Conservation (phyloP, 2,888 invertebrate genomes). For the Nebria brevicollis region DNA sequence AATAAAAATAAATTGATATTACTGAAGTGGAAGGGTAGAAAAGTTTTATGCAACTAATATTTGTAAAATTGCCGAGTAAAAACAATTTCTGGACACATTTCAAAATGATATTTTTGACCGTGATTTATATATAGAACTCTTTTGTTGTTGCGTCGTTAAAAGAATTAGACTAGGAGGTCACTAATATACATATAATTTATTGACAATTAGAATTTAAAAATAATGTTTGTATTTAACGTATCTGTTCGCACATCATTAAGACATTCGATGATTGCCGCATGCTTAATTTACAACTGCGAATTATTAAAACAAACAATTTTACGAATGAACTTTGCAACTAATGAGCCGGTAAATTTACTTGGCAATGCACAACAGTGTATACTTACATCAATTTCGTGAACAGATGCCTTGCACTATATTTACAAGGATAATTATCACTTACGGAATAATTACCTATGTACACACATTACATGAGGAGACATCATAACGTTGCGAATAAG, state of each 20-base stretch:
- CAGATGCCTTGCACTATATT: not conserved
- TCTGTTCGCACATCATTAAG: not conserved
- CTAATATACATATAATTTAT: too few relatives aligned
- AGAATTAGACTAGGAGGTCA: too few relatives aligned
- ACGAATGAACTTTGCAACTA: constrained; percentile 32
- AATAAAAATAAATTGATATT: too few relatives aligned
- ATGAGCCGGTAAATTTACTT: constrained; percentile 38
- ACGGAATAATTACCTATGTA: not conserved
- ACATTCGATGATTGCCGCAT: not conserved
- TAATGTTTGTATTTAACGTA: not conserved
- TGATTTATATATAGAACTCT: too few relatives aligned
- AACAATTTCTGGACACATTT: too few relatives aligned
- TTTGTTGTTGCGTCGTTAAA: too few relatives aligned
- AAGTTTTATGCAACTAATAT: too few relatives aligned
- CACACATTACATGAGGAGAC: not conserved
- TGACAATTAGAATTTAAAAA: not conserved
- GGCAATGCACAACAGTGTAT: constrained; percentile 13
- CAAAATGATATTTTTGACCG: too few relatives aligned
- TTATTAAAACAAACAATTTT: constrained; percentile 39
- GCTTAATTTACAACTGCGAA: constrained; percentile 21
- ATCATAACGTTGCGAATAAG: not conserved
- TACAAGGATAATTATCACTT: constrained; percentile 3
- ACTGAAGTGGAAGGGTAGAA: too few relatives aligned
- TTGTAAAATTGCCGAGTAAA: too few relatives aligned
- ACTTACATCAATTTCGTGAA: not conserved